Evolutionary conservation across 2,888 invertebrate genomes (phyloP).

Genomic region (Helleia helle): DNA sequence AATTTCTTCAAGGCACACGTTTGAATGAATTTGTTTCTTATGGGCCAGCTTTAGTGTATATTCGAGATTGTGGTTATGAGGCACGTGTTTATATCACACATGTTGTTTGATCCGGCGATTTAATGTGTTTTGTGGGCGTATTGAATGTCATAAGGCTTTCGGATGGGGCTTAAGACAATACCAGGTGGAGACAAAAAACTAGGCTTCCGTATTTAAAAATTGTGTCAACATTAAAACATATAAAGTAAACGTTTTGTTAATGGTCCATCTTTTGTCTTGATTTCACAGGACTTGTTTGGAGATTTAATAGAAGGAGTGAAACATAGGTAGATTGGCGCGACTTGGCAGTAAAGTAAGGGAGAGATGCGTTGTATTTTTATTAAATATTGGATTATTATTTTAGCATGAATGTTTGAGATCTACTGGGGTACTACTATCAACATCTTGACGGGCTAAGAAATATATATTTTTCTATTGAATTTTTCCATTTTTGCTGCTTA

Average conservation of each 20-base stretch:
- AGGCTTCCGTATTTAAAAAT: slow-evolving; percentile 14
- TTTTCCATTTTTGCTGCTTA: too few relatives aligned
- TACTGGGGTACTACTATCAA: too few relatives aligned
- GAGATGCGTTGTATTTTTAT: too few relatives aligned
- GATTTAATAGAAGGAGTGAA: too few relatives aligned
- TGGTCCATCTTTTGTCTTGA: too few relatives aligned
- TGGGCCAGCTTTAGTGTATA: slow-evolving; percentile 17
- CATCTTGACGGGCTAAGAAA: too few relatives aligned
- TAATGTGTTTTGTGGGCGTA: slow-evolving; percentile 65
- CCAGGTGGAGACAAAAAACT: slow-evolving; percentile 24
- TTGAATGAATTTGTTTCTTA: slow-evolving; percentile 18
- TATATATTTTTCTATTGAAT: too few relatives aligned
- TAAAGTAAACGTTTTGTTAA: not conserved
- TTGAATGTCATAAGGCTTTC: slow-evolving; percentile 48
- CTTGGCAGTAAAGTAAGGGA: too few relatives aligned
- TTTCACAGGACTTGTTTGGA: too few relatives aligned
- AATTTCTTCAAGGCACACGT: not conserved
- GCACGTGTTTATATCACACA: slow-evolving; percentile 57
- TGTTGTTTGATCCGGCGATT: slow-evolving; percentile 62
- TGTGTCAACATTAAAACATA: slow-evolving; percentile 1
- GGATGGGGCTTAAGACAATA: slow-evolving; percentile 50
- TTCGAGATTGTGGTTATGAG: slow-evolving; percentile 20
- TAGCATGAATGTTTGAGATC: too few relatives aligned
- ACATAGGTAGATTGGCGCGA: too few relatives aligned
- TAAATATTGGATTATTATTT: too few relatives aligned